Evolutionary conservation across 2,888 invertebrate species (phyloP).

Genomic region (Cantharis flavilabris): DNA sequence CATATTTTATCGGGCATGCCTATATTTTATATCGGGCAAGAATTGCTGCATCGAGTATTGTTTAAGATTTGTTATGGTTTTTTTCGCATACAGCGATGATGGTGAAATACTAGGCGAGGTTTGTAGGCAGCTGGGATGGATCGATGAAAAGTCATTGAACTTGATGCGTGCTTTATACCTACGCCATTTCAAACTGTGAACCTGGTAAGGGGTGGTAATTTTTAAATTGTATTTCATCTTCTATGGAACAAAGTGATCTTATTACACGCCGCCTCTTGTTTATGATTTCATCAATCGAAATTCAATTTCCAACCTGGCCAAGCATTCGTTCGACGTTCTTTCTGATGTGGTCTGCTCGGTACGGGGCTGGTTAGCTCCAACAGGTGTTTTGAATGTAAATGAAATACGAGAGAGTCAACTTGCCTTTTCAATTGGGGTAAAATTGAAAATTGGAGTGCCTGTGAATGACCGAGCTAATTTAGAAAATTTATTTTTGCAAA

Average conservation of each 20-base stretch:
- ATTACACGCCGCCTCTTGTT: neutral
- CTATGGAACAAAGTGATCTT: neutral
- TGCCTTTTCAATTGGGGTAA: neutral
- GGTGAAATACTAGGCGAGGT: constrained; percentile 41
- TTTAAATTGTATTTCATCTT: constrained; percentile 15
- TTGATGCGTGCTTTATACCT: constrained; percentile 41
- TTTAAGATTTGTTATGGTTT: constrained; percentile 29
- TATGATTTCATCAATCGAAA: neutral
- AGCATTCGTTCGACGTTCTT: neutral
- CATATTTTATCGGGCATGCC: neutral
- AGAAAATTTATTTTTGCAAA: neutral
- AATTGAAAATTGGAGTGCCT: neutral
- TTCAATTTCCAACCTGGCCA: neutral
- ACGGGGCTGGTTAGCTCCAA: neutral
- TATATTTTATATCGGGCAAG: neutral
- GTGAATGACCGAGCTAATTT: neutral
- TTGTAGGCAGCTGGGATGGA: constrained; percentile 45
- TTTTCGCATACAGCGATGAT: constrained; percentile 30
- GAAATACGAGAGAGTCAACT: too few species aligned
- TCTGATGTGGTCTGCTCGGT: neutral
- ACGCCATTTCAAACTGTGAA: constrained; percentile 32
- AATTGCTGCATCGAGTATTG: constrained; percentile 7
- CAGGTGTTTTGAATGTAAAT: neutral
- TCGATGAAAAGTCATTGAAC: constrained; percentile 44
- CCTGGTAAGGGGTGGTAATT: constrained; percentile 18